Evolutionary conservation across 2,797 vertebrate genomes (phyloP).

Genomic region (Chiloscyllium punctatum): DNA sequence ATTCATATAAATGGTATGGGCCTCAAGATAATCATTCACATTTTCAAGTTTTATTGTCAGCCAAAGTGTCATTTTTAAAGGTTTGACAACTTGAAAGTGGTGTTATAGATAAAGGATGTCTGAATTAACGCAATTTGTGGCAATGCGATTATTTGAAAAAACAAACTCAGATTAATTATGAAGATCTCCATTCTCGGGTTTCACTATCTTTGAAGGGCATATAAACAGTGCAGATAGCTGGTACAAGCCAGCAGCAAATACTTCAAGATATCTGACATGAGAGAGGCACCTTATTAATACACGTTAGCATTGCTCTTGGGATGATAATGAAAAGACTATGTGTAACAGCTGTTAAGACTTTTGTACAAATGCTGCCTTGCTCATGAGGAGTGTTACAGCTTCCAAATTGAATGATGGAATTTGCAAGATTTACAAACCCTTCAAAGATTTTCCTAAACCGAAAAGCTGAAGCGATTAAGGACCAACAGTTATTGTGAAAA

Average conservation of each 20-base stretch:
- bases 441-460: not conserved
- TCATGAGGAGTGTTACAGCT: not conserved
- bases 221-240: not conserved
- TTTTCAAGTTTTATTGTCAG: not conserved
- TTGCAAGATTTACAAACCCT: not conserved
- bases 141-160: not conserved
- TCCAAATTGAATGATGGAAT: not conserved
- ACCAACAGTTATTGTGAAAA: not conserved
- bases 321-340: not conserved
- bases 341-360: not conserved
- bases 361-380: not conserved
- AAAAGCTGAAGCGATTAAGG: not conserved
- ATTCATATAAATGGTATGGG: not conserved
- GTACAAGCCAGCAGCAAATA: not conserved
- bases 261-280: not conserved
- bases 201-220: not conserved
- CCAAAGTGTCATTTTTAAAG: not conserved
- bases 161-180: not conserved
- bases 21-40: not conserved
- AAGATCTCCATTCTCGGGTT: not conserved
- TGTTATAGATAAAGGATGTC: not conserved
- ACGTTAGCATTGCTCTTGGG: not conserved
- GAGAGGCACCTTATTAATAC: not conserved
- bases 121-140: not conserved
- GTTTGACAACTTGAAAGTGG: not conserved